A percentile compares a stretch with the other conserved stretches of the same genome.
Evolutionary conservation across 2,888 invertebrate species (phyloP).

Genomic region (Vanessa cardui): DNA sequence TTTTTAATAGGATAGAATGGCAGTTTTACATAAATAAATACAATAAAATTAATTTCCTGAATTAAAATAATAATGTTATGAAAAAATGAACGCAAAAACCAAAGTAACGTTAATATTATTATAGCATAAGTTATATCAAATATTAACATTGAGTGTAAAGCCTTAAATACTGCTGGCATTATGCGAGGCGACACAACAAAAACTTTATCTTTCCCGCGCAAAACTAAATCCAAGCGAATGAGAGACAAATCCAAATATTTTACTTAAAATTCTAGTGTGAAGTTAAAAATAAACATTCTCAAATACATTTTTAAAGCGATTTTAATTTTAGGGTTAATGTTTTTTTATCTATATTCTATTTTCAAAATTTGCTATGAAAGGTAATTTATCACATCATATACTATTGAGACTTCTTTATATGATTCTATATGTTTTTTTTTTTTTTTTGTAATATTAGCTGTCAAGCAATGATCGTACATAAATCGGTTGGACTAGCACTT

Average conservation of each 20-base stretch:
- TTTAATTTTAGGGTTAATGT: too few relatives aligned
- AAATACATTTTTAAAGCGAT: neutral
- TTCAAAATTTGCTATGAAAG: neutral
- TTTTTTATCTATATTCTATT: neutral
- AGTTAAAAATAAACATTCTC: neutral
- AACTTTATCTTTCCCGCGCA: constrained; percentile 31
- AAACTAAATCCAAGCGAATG: constrained; percentile 27
- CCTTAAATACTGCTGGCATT: constrained; percentile 24
- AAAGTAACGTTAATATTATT: constrained; percentile 13
- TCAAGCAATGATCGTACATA: too few relatives aligned
- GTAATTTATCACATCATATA: neutral
- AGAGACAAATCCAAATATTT: constrained; percentile 21
- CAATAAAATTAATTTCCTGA: too few relatives aligned
- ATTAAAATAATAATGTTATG: constrained; percentile 9
- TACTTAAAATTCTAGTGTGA: constrained; percentile 7
- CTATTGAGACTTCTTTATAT: neutral
- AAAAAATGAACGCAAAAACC: neutral
- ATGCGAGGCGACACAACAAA: constrained; percentile 28
- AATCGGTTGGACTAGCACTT: neutral
- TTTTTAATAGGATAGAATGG: too few relatives aligned
- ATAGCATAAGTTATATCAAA: constrained; percentile 18
- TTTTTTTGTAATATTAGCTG: too few relatives aligned
- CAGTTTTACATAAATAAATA: too few relatives aligned
- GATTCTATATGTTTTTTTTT: too few relatives aligned
- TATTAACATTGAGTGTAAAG: constrained; percentile 22